These are phyloP conservation scores for Gastracanthus pulcherrimus DNA, from an alignment of 2,888 invertebrate species.

Conservation along the genomic window DNA sequence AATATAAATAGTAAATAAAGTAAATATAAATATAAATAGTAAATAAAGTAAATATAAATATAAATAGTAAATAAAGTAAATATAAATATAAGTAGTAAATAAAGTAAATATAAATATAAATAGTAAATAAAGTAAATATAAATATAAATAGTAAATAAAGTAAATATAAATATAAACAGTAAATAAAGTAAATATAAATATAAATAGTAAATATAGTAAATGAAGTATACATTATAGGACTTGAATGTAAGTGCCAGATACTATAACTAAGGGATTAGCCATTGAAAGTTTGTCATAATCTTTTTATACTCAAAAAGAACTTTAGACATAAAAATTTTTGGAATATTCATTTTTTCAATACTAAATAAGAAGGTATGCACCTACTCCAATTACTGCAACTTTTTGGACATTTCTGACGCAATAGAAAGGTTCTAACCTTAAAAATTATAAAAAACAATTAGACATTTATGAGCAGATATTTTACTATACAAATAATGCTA, in stretches of 20 bases:
- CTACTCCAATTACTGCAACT: too few species aligned
- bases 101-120: slow-evolving; percentile 10
- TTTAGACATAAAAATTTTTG: too few species aligned
- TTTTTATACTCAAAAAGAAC: too few species aligned
- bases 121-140: slow-evolving; percentile 15
- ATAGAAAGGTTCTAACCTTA: too few species aligned
- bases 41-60: slow-evolving; percentile 25
- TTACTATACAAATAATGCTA: too few species aligned
- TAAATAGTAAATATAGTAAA: slow-evolving; percentile 10
- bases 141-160: slow-evolving; percentile 18
- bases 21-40: neutral
- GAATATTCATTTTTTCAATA: too few species aligned
- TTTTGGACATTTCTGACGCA: too few species aligned
- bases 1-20: slow-evolving; percentile 18
- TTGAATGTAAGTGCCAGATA: neutral
- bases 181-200: slow-evolving; percentile 25
- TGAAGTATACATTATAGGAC: slow-evolving; percentile 5
- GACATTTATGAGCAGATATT: too few species aligned
- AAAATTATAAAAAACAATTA: too few species aligned
- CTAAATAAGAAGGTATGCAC: too few species aligned
- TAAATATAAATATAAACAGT: neutral
- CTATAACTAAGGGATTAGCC: neutral
- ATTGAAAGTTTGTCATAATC: neutral
- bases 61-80: slow-evolving; percentile 12
- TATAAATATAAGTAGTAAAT: slow-evolving; percentile 8